Evolutionary conservation across 2,113 vertebrate species (phyloP).

Genomic region (Pseudois nayaur): DNA sequence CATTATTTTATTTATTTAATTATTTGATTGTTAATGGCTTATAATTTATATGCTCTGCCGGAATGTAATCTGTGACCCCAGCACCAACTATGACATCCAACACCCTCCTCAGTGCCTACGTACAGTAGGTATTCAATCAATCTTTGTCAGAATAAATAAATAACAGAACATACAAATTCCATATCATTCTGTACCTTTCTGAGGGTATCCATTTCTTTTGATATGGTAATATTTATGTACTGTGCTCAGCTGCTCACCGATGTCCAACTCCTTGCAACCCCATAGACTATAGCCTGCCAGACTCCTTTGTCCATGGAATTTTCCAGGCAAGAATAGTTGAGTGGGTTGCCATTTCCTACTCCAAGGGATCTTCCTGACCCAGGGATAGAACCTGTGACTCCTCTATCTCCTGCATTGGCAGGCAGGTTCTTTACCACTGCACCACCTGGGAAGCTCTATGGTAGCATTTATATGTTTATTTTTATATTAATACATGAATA

Average conservation of each 20-base stretch:
- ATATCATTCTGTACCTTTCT: background rate
- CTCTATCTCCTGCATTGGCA: background rate
- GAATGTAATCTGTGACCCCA: background rate
- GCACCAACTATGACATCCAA: background rate
- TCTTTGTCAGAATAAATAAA: constrained; percentile 19
- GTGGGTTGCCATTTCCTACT: background rate
- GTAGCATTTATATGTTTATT: background rate
- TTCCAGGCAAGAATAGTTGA: background rate
- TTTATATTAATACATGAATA: background rate
- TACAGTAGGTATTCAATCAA: background rate
- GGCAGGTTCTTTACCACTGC: background rate
- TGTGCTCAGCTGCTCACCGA: background rate
- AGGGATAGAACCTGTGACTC: background rate
- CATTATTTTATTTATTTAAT: background rate
- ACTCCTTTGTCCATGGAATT: background rate
- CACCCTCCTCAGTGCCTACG: background rate
- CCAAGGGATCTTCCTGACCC: background rate
- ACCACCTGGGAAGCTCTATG: background rate
- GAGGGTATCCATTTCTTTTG: background rate
- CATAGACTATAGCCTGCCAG: background rate
- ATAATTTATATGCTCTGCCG: background rate
- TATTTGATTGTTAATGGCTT: background rate
- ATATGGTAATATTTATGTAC: background rate
- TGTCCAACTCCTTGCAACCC: background rate
- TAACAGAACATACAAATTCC: background rate